A percentile compares a stretch with the other conserved stretches of the same genome.
phyloP scores from a whole-genome alignment of 2,797 vertebrate genomes.

The Muscicapa striata region DNA sequence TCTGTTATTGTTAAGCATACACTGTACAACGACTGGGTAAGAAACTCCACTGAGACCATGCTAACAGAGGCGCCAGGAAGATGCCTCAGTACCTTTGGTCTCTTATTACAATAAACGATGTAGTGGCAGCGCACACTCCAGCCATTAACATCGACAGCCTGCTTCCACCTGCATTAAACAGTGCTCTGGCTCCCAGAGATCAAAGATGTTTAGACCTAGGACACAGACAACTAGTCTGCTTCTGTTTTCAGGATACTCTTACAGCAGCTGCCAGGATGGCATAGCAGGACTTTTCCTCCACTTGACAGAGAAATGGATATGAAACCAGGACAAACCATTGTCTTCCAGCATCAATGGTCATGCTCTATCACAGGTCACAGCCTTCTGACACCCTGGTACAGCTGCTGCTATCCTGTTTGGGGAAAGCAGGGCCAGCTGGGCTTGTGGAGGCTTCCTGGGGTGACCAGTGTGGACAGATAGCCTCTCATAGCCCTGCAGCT shows the following conservation, averaged over 20 bases:
- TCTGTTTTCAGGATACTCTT: not conserved
- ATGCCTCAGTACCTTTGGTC: not conserved
- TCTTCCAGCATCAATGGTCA: not conserved
- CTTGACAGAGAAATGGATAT: not conserved
- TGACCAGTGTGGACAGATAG: not conserved
- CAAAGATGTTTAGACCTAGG: not conserved
- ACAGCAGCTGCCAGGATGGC: fast-evolving
- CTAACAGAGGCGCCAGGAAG: not conserved
- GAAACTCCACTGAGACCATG: not conserved
- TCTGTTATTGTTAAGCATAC: not conserved
- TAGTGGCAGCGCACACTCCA: not conserved
- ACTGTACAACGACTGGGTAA: not conserved
- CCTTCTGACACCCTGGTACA: not conserved
- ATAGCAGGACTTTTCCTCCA: not conserved
- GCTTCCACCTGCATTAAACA: not conserved
- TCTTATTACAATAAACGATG: not conserved
- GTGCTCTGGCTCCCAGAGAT: not conserved
- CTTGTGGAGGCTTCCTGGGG: not conserved
- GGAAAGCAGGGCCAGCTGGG: not conserved
- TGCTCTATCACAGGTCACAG: fast-evolving
- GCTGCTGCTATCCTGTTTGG: not conserved
- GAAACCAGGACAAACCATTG: not conserved
- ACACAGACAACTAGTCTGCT: not conserved
- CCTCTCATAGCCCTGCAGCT: not conserved
- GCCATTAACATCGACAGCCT: not conserved